Conservation (phyloP, 2,888 invertebrate genomes). For the Aphidius colemani region DNA sequence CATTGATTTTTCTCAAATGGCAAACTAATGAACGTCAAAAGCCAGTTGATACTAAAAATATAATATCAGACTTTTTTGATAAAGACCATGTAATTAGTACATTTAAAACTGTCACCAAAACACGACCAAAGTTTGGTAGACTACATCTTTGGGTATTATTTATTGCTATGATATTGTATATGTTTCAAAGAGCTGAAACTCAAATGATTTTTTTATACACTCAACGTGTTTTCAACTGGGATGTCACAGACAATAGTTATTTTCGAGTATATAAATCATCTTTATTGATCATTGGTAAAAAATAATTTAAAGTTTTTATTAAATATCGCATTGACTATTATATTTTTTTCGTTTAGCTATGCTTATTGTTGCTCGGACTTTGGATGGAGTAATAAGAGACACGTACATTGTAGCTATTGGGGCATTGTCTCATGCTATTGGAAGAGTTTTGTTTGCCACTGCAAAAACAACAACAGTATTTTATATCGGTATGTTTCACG, state of each 20-base stretch:
- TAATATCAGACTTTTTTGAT: slow-evolving; percentile 75
- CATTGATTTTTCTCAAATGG: slow-evolving; percentile 71
- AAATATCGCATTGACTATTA: neutral
- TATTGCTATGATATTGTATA: slow-evolving; percentile 76
- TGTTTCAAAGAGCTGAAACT: slow-evolving; percentile 83
- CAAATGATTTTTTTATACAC: slow-evolving; percentile 78
- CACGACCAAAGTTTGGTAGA: slow-evolving; percentile 65
- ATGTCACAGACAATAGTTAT: slow-evolving; percentile 70
- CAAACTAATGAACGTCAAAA: slow-evolving; percentile 70
- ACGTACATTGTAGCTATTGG: slow-evolving; percentile 76
- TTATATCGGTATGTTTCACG: slow-evolving; percentile 63
- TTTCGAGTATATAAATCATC: slow-evolving; percentile 76
- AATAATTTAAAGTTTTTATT: slow-evolving; percentile 8
- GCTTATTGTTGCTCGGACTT: slow-evolving; percentile 72
- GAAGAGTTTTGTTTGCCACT: slow-evolving; percentile 71
- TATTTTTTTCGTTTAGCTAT: slow-evolving; percentile 59
- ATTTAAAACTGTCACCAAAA: slow-evolving; percentile 66
- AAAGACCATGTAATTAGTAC: slow-evolving; percentile 70
- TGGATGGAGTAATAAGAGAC: slow-evolving; percentile 73
- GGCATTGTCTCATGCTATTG: slow-evolving; percentile 70
- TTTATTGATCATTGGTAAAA: slow-evolving; percentile 68
- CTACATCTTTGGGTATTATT: slow-evolving; percentile 72
- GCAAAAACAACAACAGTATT: slow-evolving; percentile 65
- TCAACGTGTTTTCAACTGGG: slow-evolving; percentile 74
- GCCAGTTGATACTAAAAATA: slow-evolving; percentile 65